Evolutionary conservation across 2,797 vertebrate species (phyloP).

Genomic region (Yasuhikotakia modesta): DNA sequence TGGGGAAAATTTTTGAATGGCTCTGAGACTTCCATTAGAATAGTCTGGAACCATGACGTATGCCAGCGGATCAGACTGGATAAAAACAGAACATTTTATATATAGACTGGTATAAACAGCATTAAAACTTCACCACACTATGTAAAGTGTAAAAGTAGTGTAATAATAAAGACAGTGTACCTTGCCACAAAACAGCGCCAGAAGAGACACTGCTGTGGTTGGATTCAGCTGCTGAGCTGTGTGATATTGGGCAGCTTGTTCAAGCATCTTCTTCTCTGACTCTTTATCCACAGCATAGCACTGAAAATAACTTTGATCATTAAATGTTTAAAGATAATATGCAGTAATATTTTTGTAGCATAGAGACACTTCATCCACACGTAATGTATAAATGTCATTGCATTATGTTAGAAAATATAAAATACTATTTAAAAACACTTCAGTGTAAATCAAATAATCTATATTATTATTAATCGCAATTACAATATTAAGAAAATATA

Average conservation of each 20-base stretch:
- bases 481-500: too few species aligned
- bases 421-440: too few species aligned
- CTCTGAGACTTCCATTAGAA: conserved; percentile 70
- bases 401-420: too few species aligned
- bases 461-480: too few species aligned
- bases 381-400: too few species aligned
- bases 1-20: conserved; percentile 72
- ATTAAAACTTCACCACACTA: not conserved
- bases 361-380: too few species aligned
- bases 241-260: conserved; percentile 76
- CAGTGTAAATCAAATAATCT: too few species aligned
- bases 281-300: conserved; percentile 77
- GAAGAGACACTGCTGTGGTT: conserved; percentile 73
- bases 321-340: not conserved
- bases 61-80: conserved; percentile 79
- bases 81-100: not conserved
- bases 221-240: conserved; percentile 69
- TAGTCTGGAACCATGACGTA: conserved; percentile 83
- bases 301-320: conserved; percentile 55
- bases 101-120: not conserved
- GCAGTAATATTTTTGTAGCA: too few species aligned
- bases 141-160: not conserved
- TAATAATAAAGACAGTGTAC: conserved; percentile 57
- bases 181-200: conserved; percentile 82
- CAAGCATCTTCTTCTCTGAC: conserved; percentile 74